These are phyloP conservation scores for Trichogramma evanescens DNA, from an alignment of 2,888 invertebrate genomes.

Conservation along the genomic window DNA sequence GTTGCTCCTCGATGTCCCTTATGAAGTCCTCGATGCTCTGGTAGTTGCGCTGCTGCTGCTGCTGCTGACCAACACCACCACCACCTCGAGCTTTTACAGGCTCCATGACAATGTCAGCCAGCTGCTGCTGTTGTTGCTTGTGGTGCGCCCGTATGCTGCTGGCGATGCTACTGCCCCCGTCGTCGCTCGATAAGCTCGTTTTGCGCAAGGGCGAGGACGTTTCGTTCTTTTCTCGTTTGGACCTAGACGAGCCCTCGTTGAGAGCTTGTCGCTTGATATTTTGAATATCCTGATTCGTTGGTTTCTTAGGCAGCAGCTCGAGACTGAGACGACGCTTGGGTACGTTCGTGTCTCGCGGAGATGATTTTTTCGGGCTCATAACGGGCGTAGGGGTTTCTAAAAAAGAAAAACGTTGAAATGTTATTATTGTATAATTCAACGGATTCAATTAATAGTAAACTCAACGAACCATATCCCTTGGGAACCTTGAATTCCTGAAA, in stretches of 20 bases:
- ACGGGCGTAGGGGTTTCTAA: slow-evolving; percentile 19
- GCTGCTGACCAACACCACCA: neutral
- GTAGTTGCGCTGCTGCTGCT: slow-evolving; percentile 30
- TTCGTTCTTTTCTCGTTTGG: slow-evolving; percentile 2
- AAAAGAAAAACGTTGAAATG: slow-evolving; percentile 1
- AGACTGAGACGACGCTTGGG: slow-evolving; percentile 18
- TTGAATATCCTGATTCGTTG: slow-evolving; percentile 25
- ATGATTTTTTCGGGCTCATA: slow-evolving; percentile 17
- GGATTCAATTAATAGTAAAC: neutral
- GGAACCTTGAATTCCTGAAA: slow-evolving; percentile 41
- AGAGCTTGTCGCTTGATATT: slow-evolving; percentile 15
- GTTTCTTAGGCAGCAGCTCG: slow-evolving; percentile 27
- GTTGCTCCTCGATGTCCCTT: slow-evolving; percentile 17
- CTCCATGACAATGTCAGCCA: neutral
- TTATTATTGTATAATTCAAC: neutral
- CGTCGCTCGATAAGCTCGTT: slow-evolving; percentile 1
- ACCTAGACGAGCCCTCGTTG: neutral
- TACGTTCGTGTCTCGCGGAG: slow-evolving; percentile 20
- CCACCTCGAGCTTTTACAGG: slow-evolving; percentile 7
- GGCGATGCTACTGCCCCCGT: neutral
- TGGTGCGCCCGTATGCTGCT: neutral
- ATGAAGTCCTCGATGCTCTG: slow-evolving; percentile 33
- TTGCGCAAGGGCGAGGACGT: slow-evolving; percentile 2
- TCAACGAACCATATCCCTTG: slow-evolving; percentile 25
- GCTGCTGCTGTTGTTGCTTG: neutral